A percentile compares a stretch with the other conserved stretches of the same genome.
Conservation (phyloP, 1,140 invertebrate genomes). For the Nephila pilipes region DNA sequence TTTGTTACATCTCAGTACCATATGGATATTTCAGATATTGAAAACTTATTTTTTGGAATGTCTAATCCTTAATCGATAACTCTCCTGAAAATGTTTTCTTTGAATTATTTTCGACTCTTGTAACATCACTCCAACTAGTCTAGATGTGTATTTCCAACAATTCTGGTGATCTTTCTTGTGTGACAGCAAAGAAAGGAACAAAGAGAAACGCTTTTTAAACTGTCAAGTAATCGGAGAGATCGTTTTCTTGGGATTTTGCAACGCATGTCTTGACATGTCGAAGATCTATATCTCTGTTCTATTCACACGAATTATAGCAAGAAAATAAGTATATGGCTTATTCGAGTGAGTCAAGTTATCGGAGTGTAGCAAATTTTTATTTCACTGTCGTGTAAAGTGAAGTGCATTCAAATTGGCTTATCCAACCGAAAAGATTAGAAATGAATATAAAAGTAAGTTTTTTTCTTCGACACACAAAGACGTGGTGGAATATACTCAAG, state of each 20-base stretch:
- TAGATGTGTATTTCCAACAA: not conserved
- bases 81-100: too few relatives aligned
- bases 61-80: too few relatives aligned
- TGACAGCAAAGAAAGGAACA: not conserved
- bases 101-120: not conserved
- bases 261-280: not conserved
- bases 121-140: not conserved
- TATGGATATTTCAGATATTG: too few relatives aligned
- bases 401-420: not conserved
- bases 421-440: not conserved
- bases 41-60: too few relatives aligned
- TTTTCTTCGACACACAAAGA: slow-evolving; percentile 6
- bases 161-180: not conserved
- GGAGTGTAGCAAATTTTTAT: not conserved
- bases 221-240: not conserved
- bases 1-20: too few relatives aligned
- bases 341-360: not conserved
- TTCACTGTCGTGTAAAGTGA: not conserved
- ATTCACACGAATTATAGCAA: not conserved
- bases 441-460: not conserved
- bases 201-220: not conserved
- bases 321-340: not conserved
- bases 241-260: not conserved
- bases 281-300: not conserved
- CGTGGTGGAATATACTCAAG: too few relatives aligned